Evolutionary conservation across 1,140 invertebrate genomes (phyloP).

Genomic region (Battus philenor): DNA sequence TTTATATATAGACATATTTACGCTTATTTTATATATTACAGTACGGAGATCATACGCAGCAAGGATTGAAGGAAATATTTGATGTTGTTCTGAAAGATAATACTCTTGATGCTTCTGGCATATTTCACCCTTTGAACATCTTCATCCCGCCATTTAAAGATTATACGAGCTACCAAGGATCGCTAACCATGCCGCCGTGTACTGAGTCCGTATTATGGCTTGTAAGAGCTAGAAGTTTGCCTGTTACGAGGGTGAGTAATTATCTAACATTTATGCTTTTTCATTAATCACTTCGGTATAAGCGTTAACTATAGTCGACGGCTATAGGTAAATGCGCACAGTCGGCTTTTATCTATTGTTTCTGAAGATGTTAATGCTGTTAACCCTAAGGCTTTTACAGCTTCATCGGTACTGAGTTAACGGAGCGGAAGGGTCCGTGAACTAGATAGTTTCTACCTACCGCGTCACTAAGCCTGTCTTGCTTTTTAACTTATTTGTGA

Average conservation of each 20-base stretch:
- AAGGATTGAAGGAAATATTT: constrained; percentile 27
- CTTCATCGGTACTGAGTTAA: too few relatives aligned
- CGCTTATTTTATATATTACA: constrained; percentile 23
- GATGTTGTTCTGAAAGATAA: background rate
- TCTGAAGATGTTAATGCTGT: too few relatives aligned
- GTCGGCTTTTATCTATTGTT: too few relatives aligned
- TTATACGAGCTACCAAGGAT: constrained; percentile 51
- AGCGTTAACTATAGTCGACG: too few relatives aligned
- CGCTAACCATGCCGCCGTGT: constrained; percentile 48
- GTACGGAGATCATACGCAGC: constrained; percentile 31
- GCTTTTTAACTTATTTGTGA: too few relatives aligned
- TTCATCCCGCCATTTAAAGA: constrained; percentile 44
- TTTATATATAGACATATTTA: too few relatives aligned
- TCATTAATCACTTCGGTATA: too few relatives aligned
- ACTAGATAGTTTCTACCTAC: too few relatives aligned
- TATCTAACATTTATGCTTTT: constrained; percentile 27
- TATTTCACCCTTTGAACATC: constrained; percentile 19
- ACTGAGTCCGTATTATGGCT: constrained; percentile 50
- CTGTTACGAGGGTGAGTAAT: constrained; percentile 35
- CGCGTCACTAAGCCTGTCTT: too few relatives aligned
- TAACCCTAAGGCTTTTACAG: too few relatives aligned
- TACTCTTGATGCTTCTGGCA: constrained; percentile 14
- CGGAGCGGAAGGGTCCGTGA: too few relatives aligned
- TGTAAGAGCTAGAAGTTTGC: constrained; percentile 32
- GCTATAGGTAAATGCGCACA: too few relatives aligned